These are phyloP conservation scores for Apostichopus californicus DNA, from an alignment of 35 echinoderm and acorn worm species.

Conservation along the genomic window DNA sequence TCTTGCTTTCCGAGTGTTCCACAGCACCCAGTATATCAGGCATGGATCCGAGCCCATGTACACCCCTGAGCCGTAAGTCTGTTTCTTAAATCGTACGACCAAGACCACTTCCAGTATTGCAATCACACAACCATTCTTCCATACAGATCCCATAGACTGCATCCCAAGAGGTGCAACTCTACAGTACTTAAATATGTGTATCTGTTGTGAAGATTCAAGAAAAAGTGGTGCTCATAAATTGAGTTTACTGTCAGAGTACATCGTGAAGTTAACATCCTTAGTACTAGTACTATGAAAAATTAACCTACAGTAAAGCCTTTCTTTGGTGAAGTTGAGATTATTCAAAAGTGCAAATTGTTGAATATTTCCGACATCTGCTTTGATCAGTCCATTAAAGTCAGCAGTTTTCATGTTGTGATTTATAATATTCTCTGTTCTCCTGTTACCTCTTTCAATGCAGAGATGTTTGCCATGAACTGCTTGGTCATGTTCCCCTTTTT, in stretches of 20 bases:
- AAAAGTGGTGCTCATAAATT: no score
- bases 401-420: not conserved
- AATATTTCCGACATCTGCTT: no score
- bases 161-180: no score
- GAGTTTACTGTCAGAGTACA: no score
- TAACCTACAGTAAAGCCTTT: no score
- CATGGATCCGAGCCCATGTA: conserved; percentile 95
- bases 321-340: no score
- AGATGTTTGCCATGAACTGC: conserved; percentile 93
- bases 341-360: no score
- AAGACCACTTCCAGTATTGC: not conserved
- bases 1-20: conserved; percentile 96
- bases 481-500: conserved; percentile 96
- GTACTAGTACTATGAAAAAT: no score
- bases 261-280: no score
- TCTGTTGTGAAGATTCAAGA: no score
- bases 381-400: no score
- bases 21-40: conserved; percentile 98
- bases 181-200: no score
- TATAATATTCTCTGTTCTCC: not conserved
- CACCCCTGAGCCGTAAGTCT: conserved; percentile 95
- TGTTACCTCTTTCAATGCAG: conserved; percentile 48
- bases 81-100: not conserved
- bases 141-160: not conserved
- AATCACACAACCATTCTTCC: not conserved